phyloP scores from a whole-genome alignment of 1,140 invertebrate genomes.

The Aradophagus sp. region DNA sequence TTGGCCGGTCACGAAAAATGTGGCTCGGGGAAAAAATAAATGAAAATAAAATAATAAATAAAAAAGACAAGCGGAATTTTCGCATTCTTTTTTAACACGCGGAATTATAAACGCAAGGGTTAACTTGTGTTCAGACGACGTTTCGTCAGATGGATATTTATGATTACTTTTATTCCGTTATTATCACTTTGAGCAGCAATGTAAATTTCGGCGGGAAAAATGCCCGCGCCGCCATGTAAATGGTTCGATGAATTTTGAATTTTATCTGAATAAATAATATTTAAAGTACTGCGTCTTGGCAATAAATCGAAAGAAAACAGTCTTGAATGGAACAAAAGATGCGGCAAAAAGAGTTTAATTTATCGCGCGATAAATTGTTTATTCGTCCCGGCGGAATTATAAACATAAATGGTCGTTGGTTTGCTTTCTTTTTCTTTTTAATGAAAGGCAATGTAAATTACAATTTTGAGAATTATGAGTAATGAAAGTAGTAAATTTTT shows the following conservation, averaged over 20 bases:
- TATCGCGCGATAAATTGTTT: constrained; percentile 46
- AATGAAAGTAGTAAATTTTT: too few relatives aligned
- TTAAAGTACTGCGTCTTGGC: constrained; percentile 36
- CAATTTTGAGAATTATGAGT: too few relatives aligned
- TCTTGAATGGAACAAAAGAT: constrained; percentile 46
- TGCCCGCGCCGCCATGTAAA: background rate
- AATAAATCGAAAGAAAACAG: constrained; percentile 47
- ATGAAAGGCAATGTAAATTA: constrained; percentile 21
- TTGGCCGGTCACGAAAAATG: constrained; percentile 21
- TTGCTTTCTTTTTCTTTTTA: too few relatives aligned
- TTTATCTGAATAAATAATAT: constrained; percentile 22
- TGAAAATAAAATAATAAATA: too few relatives aligned
- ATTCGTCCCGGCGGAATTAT: constrained; percentile 32
- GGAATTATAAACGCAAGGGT: background rate
- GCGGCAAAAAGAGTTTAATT: constrained; percentile 46
- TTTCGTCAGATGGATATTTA: background rate
- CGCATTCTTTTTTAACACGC: constrained; percentile 3
- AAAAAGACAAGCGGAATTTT: too few relatives aligned
- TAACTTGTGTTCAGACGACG: constrained; percentile 14
- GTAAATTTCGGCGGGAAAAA: background rate
- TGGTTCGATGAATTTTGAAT: constrained; percentile 12
- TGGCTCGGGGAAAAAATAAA: too few relatives aligned
- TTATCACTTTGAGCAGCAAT: background rate
- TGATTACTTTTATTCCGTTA: constrained; percentile 6
- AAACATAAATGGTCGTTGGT: constrained; percentile 26